These are phyloP conservation scores for Physocephala rufipes DNA, from an alignment of 2,888 invertebrate genomes.

Conservation along the genomic window DNA sequence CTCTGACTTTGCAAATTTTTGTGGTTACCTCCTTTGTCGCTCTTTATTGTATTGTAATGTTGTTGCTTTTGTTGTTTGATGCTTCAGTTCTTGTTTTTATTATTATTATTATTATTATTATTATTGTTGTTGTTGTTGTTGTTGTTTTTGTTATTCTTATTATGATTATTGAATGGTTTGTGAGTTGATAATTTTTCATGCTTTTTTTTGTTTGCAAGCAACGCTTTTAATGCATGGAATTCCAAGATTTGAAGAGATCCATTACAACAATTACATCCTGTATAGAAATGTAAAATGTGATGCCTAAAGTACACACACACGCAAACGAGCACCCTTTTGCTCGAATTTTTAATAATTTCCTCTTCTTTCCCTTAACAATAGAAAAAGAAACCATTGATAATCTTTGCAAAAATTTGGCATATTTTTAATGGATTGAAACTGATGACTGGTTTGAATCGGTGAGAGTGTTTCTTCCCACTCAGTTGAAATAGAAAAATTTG, in stretches of 20 bases:
- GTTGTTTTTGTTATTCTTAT: conserved; percentile 1
- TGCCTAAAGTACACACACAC: not conserved
- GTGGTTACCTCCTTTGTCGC: conserved; percentile 43
- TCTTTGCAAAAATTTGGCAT: too few relatives aligned
- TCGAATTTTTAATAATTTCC: not conserved
- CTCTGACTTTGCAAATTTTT: conserved; percentile 40
- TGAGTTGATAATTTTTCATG: not conserved
- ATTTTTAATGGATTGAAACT: conserved; percentile 22
- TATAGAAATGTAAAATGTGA: not conserved
- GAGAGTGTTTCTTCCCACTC: not conserved
- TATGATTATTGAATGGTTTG: conserved; percentile 21
- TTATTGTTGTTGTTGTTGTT: not conserved
- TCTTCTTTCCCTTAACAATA: not conserved
- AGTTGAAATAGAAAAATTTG: not conserved
- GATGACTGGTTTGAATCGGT: too few relatives aligned
- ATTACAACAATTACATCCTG: conserved; percentile 24
- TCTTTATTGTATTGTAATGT: not conserved
- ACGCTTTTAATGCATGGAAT: not conserved
- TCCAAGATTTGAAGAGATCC: conserved; percentile 10
- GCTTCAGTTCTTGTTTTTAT: too few relatives aligned
- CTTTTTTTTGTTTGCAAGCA: conserved; percentile 5
- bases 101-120: conserved; percentile 9
- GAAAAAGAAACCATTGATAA: not conserved
- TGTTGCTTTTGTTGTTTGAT: not conserved
- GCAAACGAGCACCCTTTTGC: not conserved